Base-by-base conservation (phyloP, 2,113 vertebrate species). In the Myotis davidii region DNA sequence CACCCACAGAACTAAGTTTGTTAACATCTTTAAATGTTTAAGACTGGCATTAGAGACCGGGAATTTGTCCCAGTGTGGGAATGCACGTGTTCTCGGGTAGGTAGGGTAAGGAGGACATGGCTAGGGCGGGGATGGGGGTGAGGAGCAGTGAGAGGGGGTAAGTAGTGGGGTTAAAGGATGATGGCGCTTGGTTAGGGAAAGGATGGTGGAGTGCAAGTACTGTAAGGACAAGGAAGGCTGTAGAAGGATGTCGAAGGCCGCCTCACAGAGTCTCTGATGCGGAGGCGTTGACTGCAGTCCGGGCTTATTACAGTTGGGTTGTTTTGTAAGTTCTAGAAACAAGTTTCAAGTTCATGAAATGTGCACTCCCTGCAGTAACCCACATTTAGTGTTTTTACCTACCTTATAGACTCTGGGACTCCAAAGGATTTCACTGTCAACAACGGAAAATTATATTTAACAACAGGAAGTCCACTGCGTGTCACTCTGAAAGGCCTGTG, bases 371-470 rank as follows among this genome's bases (percentile, higher is more conserved):
- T 83, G 52, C 3, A 45, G 17, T 76, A 37, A 73, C 34, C 14
- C 69, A 6, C 39, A 76, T 86, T 95, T 90, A 96, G 23, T 70
- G 20, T 90, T 69, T 52, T 54, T 56, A 61, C 61, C 29, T 84
- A 64, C 21, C 12, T 70, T 59, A 45, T 45, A 73, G 74, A 34
- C 16, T 59, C 81, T 42, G 64, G 32, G 32, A 74, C 85, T 90
- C 25, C 61, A 61, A 79, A 89, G 18, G 32, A 74, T 59, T 91
- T 77, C 91, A 95, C 52, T 90, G 45, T 70, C 72, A 93, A 39
- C 39, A 69, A 21, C 1, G 83, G 77, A 59, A 29, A 90, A 73
- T 94, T 79, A 18, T 42, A 29, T 23, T 96, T 90, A 94, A 89
- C 13, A 82, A 61, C 3, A 82, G 27, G 17, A 91, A 85, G 17